Conservation (phyloP, 37 sponge, comb jelly and placozoan genomes). For the Cliona cf. orientalis region DNA sequence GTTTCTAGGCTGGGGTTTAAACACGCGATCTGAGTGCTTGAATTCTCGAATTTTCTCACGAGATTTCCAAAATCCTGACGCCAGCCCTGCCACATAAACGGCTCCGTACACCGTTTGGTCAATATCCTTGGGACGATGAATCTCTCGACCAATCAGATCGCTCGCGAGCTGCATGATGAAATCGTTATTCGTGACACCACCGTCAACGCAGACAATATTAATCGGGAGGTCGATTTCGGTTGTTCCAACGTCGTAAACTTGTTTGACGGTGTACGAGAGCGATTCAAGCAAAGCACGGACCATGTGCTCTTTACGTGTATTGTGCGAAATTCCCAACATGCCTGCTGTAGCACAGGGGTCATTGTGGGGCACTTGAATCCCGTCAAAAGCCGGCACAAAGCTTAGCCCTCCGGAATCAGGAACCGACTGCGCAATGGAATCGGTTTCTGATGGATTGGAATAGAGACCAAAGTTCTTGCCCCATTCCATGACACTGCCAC, state of each 20-base stretch:
- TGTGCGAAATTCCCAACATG: slow-evolving; percentile 77
- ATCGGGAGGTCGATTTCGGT: slow-evolving; percentile 36
- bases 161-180: slow-evolving; percentile 65
- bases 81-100: slow-evolving; percentile 81
- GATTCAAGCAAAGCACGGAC: slow-evolving; percentile 88
- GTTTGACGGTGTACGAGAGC: slow-evolving; percentile 75
- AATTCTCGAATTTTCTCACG: slow-evolving; percentile 54
- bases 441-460: slow-evolving; percentile 60
- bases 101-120: slow-evolving; percentile 88
- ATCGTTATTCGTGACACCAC: slow-evolving; percentile 80
- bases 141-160: slow-evolving; percentile 46
- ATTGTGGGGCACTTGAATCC: slow-evolving; percentile 85
- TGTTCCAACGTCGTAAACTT: slow-evolving; percentile 42
- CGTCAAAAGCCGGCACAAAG: slow-evolving; percentile 91
- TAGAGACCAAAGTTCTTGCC: slow-evolving; percentile 75
- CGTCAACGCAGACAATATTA: slow-evolving; percentile 62
- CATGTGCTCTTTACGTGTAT: slow-evolving; percentile 67
- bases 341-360: slow-evolving; percentile 72
- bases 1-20: slow-evolving; percentile 17
- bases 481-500: slow-evolving; percentile 96
- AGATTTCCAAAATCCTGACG: slow-evolving; percentile 76
- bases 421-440: slow-evolving; percentile 60
- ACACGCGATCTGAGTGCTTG: slow-evolving; percentile 26
- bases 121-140: slow-evolving; percentile 53
- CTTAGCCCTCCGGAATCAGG: slow-evolving; percentile 69